phyloP scores from a whole-genome alignment of 2,113 vertebrate genomes.

The Tauraco erythrolophus region DNA sequence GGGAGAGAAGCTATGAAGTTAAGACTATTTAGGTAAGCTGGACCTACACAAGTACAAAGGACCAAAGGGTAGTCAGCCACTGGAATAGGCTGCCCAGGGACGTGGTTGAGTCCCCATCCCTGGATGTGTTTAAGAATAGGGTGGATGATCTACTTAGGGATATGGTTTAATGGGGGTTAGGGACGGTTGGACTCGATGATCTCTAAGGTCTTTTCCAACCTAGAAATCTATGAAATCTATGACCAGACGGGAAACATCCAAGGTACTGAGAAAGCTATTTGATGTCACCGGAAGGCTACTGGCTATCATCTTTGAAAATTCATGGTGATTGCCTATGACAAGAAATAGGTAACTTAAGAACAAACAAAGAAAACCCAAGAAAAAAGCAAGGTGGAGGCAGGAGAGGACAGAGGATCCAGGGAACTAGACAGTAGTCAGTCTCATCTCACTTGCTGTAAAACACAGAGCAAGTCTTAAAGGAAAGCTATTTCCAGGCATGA shows the following conservation, averaged over 20 bases:
- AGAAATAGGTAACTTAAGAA: not conserved
- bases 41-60: rapidly evolving
- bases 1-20: not conserved
- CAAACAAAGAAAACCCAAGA: not conserved
- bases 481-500: not conserved
- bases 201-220: too few species aligned
- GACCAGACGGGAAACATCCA: not conserved
- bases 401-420: not conserved
- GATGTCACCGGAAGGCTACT: not conserved
- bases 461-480: not conserved
- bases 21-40: not conserved
- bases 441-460: not conserved
- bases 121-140: too few species aligned
- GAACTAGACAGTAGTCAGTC: not conserved
- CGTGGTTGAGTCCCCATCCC: too few species aligned
- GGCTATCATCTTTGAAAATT: not conserved
- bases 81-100: too few species aligned
- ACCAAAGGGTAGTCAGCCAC: too few species aligned
- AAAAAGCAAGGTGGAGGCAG: not conserved
- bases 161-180: too few species aligned
- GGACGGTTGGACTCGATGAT: too few species aligned
- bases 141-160: too few species aligned
- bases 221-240: too few species aligned
- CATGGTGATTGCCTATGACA: not conserved
- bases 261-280: not conserved